Base-by-base conservation (phyloP, 2,888 invertebrate species). In the Phlogophora meticulosa region DNA sequence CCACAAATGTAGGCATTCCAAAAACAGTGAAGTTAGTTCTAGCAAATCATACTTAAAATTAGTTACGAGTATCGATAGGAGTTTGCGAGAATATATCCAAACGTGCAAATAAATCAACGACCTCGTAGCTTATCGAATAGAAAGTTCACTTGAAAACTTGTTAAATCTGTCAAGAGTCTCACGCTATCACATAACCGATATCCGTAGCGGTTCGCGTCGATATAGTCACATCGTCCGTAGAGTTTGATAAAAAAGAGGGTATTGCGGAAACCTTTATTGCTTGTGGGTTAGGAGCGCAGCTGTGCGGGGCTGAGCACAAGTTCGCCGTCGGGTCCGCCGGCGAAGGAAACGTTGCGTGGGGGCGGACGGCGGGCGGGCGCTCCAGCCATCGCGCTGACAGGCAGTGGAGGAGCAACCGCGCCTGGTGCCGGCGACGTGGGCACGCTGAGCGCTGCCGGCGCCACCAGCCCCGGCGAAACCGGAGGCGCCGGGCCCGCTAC, bases 261-360 rank as follows among this genome's bases (percentile, higher is more conserved):
- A 88, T 91, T 89, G 91, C 89, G 88, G 86, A 80, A 81, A 85
- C 66, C 79, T 86, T 90, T 93, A 92, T 93, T 92, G 93, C 92
- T 93, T 91, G 87, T 75, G 86, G 87, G 92, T 92, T 95, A 96
- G 90, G 95, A 95, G 91, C 96, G 96, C 85, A 97, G 92, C 87
- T 97, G 96, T 76, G 96, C 96, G 79, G 97, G 97, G 86, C 96
- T 97, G 83, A 97, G 95, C 73, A 97, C 96, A 75, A 97, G 96
- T 78, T 97, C 97, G 86, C 94, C 94, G 93, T 94, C 94, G 66
- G 91, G 91, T 48, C 88, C 92, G 77, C 92, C 93, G 90, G 96
- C 93, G 93, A 96, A 92, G 86, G 95, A 93, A 71, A 96, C 92
- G 93, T 96, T 93, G 82, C 96, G 88, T 32, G 94, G 93, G 68